phyloP scores from a whole-genome alignment of 2,797 vertebrate species.

The Picus viridis region DNA sequence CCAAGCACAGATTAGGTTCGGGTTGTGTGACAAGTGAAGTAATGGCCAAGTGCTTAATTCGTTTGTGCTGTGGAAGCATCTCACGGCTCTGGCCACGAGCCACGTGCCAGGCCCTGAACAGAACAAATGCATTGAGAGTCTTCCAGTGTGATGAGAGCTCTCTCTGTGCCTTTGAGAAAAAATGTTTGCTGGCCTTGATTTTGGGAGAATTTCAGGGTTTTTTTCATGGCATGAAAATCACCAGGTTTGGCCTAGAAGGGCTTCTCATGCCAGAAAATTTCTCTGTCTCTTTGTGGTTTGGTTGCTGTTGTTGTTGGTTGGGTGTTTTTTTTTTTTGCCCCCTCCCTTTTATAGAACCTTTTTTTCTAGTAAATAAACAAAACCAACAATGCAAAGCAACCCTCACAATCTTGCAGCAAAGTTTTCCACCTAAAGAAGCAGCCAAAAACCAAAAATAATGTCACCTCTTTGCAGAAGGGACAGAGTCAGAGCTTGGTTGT shows the following conservation, averaged over 20 bases:
- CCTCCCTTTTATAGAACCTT: neutral
- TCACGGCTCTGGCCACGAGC: fast-evolving
- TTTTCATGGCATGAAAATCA: neutral
- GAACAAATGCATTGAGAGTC: neutral
- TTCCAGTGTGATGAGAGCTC: neutral
- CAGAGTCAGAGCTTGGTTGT: neutral
- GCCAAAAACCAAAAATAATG: neutral
- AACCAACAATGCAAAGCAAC: neutral
- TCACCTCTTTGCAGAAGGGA: neutral
- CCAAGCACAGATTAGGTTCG: fast-evolving
- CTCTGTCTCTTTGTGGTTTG: neutral
- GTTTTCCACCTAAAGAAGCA: neutral
- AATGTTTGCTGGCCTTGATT: neutral
- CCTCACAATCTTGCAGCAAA: neutral
- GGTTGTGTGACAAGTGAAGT: neutral
- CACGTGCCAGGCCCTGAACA: neutral
- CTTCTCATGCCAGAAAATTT: neutral
- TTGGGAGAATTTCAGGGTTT: neutral
- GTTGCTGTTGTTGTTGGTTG: neutral
- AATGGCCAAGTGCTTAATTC: neutral
- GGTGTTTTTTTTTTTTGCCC: neutral
- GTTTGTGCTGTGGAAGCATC: neutral
- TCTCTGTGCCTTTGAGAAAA: neutral
- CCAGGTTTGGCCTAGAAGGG: neutral
- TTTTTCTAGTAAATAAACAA: neutral